These are phyloP conservation scores for Corvus cornix DNA, from an alignment of 2,113 vertebrate genomes.

Conservation along the genomic window DNA sequence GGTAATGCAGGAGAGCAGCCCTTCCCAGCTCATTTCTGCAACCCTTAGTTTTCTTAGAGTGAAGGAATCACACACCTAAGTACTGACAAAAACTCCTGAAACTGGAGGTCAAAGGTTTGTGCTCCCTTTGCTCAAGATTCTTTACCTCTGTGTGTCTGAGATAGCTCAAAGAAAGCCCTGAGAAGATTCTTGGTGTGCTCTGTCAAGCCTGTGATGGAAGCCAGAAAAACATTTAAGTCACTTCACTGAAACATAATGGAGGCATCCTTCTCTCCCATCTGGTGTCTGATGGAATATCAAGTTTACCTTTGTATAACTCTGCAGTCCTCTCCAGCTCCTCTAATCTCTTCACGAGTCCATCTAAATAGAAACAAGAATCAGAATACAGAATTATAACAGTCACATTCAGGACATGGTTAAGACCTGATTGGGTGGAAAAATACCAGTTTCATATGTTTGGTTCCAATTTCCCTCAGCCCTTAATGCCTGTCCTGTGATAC, in stretches of 20 bases:
- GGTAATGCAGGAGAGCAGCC: not conserved
- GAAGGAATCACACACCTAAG: not conserved
- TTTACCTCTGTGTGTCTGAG: constrained; percentile 95
- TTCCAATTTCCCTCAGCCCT: not conserved
- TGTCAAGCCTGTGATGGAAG: constrained; percentile 83
- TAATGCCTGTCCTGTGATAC: not conserved
- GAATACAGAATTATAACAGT: not conserved
- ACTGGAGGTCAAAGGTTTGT: not conserved
- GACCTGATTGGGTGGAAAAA: not conserved
- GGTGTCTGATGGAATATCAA: not conserved
- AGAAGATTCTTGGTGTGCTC: constrained; percentile 95
- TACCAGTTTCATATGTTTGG: not conserved
- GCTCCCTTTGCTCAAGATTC: not conserved
- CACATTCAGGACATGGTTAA: not conserved
- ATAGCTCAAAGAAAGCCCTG: constrained; percentile 95
- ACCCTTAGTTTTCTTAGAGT: not conserved
- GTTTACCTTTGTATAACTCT: constrained; percentile 92
- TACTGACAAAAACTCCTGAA: not conserved
- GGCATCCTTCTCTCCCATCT: not conserved
- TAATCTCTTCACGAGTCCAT: constrained; percentile 93
- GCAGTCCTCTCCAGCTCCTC: constrained; percentile 96
- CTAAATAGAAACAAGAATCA: constrained; percentile 66
- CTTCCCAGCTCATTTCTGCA: not conserved
- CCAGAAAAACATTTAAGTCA: not conserved
- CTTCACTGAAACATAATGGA: not conserved